Base-by-base conservation (phyloP, 2,888 invertebrate genomes). In the Leptopilina drosophilae region DNA sequence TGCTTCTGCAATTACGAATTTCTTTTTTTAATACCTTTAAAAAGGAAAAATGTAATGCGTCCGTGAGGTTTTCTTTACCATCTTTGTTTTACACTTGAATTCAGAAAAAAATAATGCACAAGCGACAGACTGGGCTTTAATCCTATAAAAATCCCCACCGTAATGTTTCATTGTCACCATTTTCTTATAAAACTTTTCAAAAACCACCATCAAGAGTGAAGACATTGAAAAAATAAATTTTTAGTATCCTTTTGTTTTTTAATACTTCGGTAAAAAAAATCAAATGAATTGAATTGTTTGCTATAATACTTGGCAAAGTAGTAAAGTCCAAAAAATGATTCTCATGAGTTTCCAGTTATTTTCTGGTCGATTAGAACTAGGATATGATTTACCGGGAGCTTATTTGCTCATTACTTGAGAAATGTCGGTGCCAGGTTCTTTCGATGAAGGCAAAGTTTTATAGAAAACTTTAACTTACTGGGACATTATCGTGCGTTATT, bases 381-480 rank as follows among this genome's bases (percentile, higher is more conserved):
- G 46, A 15, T 40, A 42, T 66, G 66, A 66, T 66, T 42, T 46
- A 66, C n/a, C 11, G 9, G 42, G n/a, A 66, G 40, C 66, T 66
- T 66, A 66, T 66, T 66, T 66, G 46, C 66, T 66, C 66, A 66
- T 66, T 65, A 66, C 40, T 66, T 46, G 66, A 66, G 66, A 46
- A 66, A 42, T 5, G 66, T 46, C 42, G 66, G 66, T 66, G 46
- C 46, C 66, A 66, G 66, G 66, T 66, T 66, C 46, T 9, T 66
- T 66, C 66, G n/a, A 42, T 42, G 66, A n/a, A 8, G 46, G 46
- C 40, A 40, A 15, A 66, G 66, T 66, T 66, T 66, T 66, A 66
- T 66, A 15, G 66, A 66, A 46, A 66, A 66, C 66, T 66, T 66
- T 66, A 66, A 66, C 66, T 40, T 66, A 42, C 46, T 15, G 46